phyloP scores from a whole-genome alignment of 2,113 vertebrate genomes.

The Onychostoma macrolepis region DNA sequence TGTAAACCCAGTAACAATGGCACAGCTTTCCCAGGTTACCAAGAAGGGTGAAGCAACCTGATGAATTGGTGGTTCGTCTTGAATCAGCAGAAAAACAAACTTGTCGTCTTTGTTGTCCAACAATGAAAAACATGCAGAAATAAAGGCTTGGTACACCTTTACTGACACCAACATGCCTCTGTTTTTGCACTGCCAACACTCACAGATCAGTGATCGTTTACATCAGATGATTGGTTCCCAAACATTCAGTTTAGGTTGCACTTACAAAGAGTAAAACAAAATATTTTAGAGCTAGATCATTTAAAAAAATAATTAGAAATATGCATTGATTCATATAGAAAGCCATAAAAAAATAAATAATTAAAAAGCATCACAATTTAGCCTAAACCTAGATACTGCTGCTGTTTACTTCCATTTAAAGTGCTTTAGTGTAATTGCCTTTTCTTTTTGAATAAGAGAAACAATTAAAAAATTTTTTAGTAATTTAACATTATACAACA shows the following conservation, averaged over 20 bases:
- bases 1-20: not conserved
- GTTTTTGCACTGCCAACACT: not conserved
- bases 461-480: not conserved
- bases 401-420: not conserved
- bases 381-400: not conserved
- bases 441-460: not conserved
- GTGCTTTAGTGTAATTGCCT: not conserved
- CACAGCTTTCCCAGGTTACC: not conserved
- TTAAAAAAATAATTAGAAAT: too few relatives aligned
- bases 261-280: too few relatives aligned
- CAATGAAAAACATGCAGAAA: not conserved
- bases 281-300: too few relatives aligned
- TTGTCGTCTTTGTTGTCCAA: not conserved
- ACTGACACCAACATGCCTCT: not conserved
- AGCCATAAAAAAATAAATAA: too few relatives aligned
- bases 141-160: not conserved
- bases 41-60: not conserved
- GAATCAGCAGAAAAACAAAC: not conserved
- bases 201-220: too few relatives aligned
- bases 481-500: not conserved
- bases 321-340: too few relatives aligned
- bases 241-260: too few relatives aligned
- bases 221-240: too few relatives aligned
- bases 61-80: not conserved
- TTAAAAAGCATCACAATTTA: too few relatives aligned